phyloP scores from a whole-genome alignment of 2,113 vertebrate genomes.

The Trematocara macrostoma region DNA sequence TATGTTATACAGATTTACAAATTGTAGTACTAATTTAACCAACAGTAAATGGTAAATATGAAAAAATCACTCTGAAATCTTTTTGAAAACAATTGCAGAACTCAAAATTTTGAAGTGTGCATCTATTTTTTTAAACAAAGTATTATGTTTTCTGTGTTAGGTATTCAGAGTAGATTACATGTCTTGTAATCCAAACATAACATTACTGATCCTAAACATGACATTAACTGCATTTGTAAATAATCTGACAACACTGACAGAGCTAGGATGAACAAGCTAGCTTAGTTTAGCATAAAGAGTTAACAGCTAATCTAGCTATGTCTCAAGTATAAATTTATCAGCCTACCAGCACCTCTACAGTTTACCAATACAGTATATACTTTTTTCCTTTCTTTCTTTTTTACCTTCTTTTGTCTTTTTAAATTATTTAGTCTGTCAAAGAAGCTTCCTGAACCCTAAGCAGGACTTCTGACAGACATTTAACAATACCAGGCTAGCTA shows the following conservation, averaged over 20 bases:
- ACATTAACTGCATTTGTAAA: background rate
- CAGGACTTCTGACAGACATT: background rate
- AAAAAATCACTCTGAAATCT: background rate
- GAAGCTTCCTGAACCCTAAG: background rate
- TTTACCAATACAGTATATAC: background rate
- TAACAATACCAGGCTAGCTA: background rate
- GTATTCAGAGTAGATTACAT: background rate
- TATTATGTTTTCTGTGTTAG: background rate
- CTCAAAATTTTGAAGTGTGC: background rate
- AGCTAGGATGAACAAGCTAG: background rate
- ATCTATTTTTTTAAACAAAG: background rate
- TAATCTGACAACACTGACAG: background rate
- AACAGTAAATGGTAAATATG: background rate
- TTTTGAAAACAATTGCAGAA: background rate
- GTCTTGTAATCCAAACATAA: background rate
- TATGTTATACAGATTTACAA: background rate
- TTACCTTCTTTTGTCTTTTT: background rate
- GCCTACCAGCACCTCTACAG: background rate
- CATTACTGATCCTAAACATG: background rate
- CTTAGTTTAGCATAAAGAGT: background rate
- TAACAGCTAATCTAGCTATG: background rate
- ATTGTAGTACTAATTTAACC: background rate
- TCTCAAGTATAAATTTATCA: background rate
- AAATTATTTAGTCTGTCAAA: background rate
- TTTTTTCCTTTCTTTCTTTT: background rate